Evolutionary conservation across 2,888 invertebrate genomes (phyloP).

Genomic region (Papilio protenor): DNA sequence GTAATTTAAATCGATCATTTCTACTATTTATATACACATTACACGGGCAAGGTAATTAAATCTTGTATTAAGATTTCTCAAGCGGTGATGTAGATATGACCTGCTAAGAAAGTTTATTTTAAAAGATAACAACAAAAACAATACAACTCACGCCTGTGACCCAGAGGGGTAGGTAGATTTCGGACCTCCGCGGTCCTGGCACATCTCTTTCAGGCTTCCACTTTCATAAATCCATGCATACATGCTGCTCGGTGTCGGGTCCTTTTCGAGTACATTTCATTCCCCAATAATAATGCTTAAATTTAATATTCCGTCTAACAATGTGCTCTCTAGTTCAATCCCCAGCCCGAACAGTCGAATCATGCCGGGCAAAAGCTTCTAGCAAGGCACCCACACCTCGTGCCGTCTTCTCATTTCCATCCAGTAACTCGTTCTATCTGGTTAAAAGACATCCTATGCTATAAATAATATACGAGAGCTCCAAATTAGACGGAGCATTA

Average conservation of each 20-base stretch:
- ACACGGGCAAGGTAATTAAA: neutral
- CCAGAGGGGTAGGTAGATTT: neutral
- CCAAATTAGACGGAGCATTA: conserved; percentile 4
- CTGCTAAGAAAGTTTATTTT: neutral
- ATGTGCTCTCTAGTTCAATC: neutral
- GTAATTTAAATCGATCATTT: conserved; percentile 1
- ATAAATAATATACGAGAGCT: conserved; percentile 11
- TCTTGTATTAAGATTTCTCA: neutral
- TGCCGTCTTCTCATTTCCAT: conserved; percentile 1
- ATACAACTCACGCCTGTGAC: neutral
- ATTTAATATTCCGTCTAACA: conserved; percentile 11
- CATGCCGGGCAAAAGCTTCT: conserved; percentile 1
- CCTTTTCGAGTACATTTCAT: neutral
- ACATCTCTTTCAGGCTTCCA: neutral
- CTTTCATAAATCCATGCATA: neutral
- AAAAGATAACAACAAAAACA: neutral
- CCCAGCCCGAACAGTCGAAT: neutral
- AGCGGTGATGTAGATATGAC: neutral
- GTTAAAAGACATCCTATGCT: conserved; percentile 20
- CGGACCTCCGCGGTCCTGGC: neutral
- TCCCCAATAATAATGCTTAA: neutral
- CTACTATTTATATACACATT: conserved; percentile 14
- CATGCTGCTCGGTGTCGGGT: neutral
- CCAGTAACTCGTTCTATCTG: conserved; percentile 19
- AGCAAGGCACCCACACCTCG: neutral